Evolutionary conservation across 2,797 vertebrate genomes (phyloP).

Genomic region (Loriculus beryllinus): DNA sequence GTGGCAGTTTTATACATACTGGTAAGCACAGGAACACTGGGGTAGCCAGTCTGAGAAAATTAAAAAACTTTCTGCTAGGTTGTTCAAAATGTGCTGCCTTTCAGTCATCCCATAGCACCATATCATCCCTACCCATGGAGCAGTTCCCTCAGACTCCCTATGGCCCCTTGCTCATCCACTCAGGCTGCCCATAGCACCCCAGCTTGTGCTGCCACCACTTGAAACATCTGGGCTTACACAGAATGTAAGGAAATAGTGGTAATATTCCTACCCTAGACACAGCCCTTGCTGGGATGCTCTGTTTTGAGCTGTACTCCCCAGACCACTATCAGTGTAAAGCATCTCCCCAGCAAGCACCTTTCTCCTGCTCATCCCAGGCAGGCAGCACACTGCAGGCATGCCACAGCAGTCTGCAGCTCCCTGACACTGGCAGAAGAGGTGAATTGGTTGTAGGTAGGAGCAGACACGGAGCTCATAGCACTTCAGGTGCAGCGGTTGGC

Average conservation of each 20-base stretch:
- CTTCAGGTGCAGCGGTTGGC: rapidly evolving
- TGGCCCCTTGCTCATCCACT: background rate
- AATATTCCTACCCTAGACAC: background rate
- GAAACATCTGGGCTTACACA: background rate
- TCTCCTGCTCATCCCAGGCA: background rate
- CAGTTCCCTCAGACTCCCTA: background rate
- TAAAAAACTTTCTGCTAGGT: background rate
- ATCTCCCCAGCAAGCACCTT: background rate
- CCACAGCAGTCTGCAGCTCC: rapidly evolving
- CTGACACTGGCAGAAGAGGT: rapidly evolving
- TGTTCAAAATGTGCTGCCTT: background rate
- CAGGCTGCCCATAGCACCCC: background rate
- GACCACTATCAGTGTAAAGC: background rate
- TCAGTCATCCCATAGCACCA: background rate
- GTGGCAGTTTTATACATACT: background rate
- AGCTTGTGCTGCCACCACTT: rapidly evolving
- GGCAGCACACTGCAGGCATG: background rate
- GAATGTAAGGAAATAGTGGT: rapidly evolving
- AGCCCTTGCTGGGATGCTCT: background rate
- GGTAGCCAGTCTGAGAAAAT: background rate
- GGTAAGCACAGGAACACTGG: background rate
- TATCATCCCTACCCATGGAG: too few species aligned
- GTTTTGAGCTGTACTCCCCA: background rate
- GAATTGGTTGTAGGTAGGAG: rapidly evolving
- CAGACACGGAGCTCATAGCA: rapidly evolving